Evolutionary conservation across 2,113 vertebrate genomes (phyloP), one percentile per base, ranked within the genome.

Genomic region (Tautogolabrus adspersus): DNA sequence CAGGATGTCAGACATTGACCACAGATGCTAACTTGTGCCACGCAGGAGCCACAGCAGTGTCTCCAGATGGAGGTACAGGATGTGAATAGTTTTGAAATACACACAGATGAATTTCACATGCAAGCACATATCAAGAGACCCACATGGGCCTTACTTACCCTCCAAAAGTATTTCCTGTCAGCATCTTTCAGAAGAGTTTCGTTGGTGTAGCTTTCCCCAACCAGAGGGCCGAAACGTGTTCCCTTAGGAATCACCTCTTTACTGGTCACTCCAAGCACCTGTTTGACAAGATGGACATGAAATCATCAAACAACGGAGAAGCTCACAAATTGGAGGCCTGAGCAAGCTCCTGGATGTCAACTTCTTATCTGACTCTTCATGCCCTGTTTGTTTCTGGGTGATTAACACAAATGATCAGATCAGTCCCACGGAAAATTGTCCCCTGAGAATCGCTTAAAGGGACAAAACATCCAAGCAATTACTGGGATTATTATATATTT

Each of bases 111-210:
- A 69, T 76, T 66, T 74, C 30, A 79, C 63, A 49, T 59, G 30
- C 46, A 67, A 55, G 34, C 12, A 73, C n/a, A 72, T 21, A 77
- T 71, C 75, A 37, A 65, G 12, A 74, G 10, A 19, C 34, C 73
- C 58, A 64, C 38, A 49, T 19, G 56, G 22, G 15, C 9, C 56
- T 52, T 13, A 93, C 97, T 97, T 93, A 99, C 97, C 96, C 97
- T 95, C 97, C 97, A 99, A 77, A 98, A 97, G 72, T 97, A 98
- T 91, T 97, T 96, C 88, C 97, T 96, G 93, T 96, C 95, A 0
- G 96, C 95, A 40, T 97, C 94, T 92, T 96, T 96, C 72, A 94
- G 96, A 90, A 98, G 94, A 0, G 93, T 96, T 85, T 97, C 96
- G 0, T 83, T 93, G 74, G 96, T 97, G 86, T 97, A 98, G 88